phyloP scores from a whole-genome alignment of 2,797 vertebrate species.

The Clarias laeviceps region DNA sequence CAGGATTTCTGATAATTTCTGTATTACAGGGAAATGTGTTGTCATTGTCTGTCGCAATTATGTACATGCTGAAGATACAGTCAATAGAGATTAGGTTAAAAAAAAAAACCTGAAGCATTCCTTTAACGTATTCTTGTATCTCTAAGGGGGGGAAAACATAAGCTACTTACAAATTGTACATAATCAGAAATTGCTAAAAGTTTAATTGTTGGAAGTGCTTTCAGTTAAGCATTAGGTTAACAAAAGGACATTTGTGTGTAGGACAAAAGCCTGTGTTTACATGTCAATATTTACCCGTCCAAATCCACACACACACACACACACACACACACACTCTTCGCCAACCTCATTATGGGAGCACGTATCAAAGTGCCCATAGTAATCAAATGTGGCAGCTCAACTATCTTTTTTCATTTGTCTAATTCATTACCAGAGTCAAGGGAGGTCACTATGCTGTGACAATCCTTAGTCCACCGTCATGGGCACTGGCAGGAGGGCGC shows the following conservation, averaged over 20 bases:
- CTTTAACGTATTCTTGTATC: neutral
- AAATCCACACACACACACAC: constrained; percentile 22
- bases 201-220: neutral
- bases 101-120: neutral
- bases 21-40: neutral
- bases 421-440: constrained; percentile 55
- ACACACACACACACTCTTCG: constrained; percentile 22
- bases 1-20: neutral
- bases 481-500: constrained; percentile 13
- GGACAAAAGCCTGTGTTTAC: constrained; percentile 44
- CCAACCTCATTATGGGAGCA: constrained; percentile 55
- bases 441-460: constrained; percentile 34
- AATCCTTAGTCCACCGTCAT: constrained; percentile 21
- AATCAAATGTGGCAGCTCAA: constrained; percentile 58
- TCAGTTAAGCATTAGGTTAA: neutral
- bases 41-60: neutral
- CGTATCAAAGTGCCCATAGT: constrained; percentile 48
- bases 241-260: constrained; percentile 26
- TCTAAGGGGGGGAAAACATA: too few species aligned
- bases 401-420: constrained; percentile 57
- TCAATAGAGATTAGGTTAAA: neutral
- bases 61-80: neutral
- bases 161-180: neutral
- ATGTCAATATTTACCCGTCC: constrained; percentile 14
- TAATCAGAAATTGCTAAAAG: neutral